phyloP scores from a whole-genome alignment of 2,113 vertebrate species.

The Erpornis zantholeuca region DNA sequence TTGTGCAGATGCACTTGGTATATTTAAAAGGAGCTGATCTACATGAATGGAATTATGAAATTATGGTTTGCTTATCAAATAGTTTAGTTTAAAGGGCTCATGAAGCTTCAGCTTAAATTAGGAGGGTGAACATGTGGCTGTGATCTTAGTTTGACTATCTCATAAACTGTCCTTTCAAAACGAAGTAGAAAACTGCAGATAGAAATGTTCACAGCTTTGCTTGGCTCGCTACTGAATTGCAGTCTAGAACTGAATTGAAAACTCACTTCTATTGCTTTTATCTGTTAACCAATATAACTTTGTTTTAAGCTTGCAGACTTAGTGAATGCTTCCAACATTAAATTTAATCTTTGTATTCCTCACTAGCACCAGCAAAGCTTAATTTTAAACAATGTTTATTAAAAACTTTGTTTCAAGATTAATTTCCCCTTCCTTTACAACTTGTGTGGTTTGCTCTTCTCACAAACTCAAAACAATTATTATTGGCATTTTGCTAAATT shows the following conservation, averaged over 20 bases:
- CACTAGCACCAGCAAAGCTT: not conserved
- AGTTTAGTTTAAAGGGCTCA: not conserved
- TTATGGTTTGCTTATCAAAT: not conserved
- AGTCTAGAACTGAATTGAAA: not conserved
- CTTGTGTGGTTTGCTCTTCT: not conserved
- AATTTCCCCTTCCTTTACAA: slow-evolving; percentile 41
- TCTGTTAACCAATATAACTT: slow-evolving; percentile 54
- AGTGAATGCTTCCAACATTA: not conserved
- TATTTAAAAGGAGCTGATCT: not conserved
- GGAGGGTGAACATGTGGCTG: not conserved
- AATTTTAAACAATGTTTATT: slow-evolving; percentile 9
- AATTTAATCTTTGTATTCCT: slow-evolving; percentile 6
- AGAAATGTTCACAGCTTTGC: not conserved
- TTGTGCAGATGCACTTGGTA: not conserved
- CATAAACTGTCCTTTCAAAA: not conserved
- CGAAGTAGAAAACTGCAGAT: not conserved
- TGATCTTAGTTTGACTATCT: not conserved
- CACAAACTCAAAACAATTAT: not conserved
- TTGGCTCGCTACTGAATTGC: not conserved
- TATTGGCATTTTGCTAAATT: not conserved
- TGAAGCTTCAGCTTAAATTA: not conserved
- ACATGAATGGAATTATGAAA: not conserved
- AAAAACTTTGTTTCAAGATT: slow-evolving; percentile 61
- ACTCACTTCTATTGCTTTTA: slow-evolving; percentile 21
- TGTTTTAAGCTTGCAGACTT: not conserved